phyloP scores from a whole-genome alignment of 2,888 invertebrate genomes.

The Tiliacea aurago region DNA sequence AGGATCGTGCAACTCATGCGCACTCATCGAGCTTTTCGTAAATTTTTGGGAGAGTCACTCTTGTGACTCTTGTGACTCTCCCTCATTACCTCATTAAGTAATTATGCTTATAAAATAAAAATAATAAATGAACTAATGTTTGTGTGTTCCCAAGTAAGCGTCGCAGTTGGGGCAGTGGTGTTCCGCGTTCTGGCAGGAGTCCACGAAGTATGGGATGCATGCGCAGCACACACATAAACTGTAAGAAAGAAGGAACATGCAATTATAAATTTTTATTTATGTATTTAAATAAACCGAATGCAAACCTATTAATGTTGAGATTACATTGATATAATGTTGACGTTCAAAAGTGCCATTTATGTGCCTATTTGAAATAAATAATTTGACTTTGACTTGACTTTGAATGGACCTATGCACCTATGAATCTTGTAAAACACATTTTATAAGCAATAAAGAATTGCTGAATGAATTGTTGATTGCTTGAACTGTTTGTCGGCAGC shows the following conservation, averaged over 20 bases:
- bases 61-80: too few relatives aligned
- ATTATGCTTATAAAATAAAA: background rate
- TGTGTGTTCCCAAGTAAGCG: constrained; percentile 87
- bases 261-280: background rate
- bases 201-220: constrained; percentile 90
- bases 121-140: constrained; percentile 13
- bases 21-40: background rate
- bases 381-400: too few relatives aligned
- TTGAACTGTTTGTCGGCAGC: too few relatives aligned
- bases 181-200: constrained; percentile 88
- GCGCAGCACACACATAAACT: constrained; percentile 66
- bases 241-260: constrained; percentile 13
- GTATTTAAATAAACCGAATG: background rate
- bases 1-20: background rate
- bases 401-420: background rate
- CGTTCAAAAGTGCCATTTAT: too few relatives aligned
- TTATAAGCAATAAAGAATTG: background rate
- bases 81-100: too few relatives aligned
- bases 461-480: too few relatives aligned
- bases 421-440: background rate
- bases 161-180: constrained; percentile 90
- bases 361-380: too few relatives aligned
- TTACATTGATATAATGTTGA: too few relatives aligned
- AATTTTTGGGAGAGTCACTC: background rate
- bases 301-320: background rate